Evolutionary conservation across 2,888 invertebrate species (phyloP), one percentile per base, ranked within the genome.

Genomic region (Deilephila elpenor): DNA sequence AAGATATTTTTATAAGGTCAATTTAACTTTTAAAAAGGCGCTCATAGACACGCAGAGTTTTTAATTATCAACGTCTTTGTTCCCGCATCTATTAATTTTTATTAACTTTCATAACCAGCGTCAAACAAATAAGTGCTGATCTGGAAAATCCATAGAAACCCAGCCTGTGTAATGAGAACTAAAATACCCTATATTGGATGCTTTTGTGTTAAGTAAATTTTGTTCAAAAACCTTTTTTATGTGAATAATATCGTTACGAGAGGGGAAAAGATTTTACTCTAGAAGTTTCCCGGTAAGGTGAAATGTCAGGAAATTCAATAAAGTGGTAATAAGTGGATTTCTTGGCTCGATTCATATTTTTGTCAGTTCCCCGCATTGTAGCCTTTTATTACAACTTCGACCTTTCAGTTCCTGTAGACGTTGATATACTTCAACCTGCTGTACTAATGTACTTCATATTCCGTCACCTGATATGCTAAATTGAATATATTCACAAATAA

Each of bases 251-350:
- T 81, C 79, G 80, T 85, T 84, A 83, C 78, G 76, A 80, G 73
- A 76, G 75, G 82, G 83, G 78, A 86, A 88, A 88, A 87, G 84
- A 83, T 84, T 88, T 86, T 84, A 78, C 78, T 71, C 79, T 75
- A 78, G 78, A 80, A 83, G 86, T 86, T 86, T 86, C 80, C 77
- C 75, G 75, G 81, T 76, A 78, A 87, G 86, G 88, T 88, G 86
- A 89, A 90, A 88, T 84, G 87, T 88, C 84, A 81, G 83, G 83
- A 88, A 89, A 92, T 90, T 88, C 90, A 91, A 92, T 91, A 89
- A 91, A 88, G 88, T 88, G 88, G 88, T 89, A 89, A 89, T 91
- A 91, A 91, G 88, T 88, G 83, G 85, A 89, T 89, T 89, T 89
- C 85, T 87, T 84, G 80, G 79, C 78, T 81, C 79, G 81, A 86